phyloP scores from a whole-genome alignment of 2,113 vertebrate species.

The Pionites leucogaster region DNA sequence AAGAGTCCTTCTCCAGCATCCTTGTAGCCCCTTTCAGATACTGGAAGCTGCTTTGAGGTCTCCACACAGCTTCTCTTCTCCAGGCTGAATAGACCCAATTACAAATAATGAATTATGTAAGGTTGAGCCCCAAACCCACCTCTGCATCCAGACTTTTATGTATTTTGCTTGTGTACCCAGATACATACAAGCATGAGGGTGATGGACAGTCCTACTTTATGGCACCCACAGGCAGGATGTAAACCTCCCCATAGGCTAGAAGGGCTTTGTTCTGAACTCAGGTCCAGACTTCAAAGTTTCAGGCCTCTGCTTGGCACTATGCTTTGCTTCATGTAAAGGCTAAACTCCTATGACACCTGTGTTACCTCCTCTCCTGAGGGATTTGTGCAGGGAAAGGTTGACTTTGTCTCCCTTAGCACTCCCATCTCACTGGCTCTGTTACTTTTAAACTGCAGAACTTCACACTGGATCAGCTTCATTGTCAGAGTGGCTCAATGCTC shows the following conservation, averaged over 20 bases:
- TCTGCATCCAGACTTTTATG: background rate
- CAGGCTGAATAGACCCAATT: background rate
- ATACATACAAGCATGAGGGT: background rate
- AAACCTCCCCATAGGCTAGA: background rate
- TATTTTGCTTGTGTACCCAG: background rate
- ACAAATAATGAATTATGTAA: background rate
- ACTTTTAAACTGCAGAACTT: background rate
- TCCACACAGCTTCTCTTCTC: background rate
- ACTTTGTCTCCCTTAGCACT: background rate
- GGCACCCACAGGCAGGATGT: background rate
- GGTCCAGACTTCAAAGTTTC: background rate
- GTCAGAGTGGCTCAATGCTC: background rate
- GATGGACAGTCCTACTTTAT: background rate
- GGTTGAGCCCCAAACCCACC: background rate
- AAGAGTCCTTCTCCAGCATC: background rate
- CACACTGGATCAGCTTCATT: background rate
- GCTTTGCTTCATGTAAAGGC: background rate
- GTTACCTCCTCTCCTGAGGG: background rate
- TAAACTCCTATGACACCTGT: background rate
- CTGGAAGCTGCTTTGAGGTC: background rate
- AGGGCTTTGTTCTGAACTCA: background rate
- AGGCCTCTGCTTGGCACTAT: background rate
- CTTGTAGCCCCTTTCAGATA: background rate
- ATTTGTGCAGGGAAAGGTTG: background rate
- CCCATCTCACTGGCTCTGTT: background rate